Base-by-base conservation (phyloP, 2,113 vertebrate species). In the Neomonachus schauinslandi region DNA sequence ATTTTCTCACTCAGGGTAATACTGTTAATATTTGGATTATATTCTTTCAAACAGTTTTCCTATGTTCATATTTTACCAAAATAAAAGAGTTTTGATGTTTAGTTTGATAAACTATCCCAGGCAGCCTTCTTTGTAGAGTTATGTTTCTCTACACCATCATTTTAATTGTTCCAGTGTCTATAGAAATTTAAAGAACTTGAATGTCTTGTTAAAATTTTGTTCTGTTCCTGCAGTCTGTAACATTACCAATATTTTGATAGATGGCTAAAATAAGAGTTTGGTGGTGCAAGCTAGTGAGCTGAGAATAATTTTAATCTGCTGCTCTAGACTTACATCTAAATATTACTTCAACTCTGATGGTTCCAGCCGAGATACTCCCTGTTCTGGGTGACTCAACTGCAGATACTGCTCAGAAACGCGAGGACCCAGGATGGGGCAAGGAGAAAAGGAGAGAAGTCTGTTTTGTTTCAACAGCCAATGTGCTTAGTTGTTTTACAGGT, bases 151-250 rank as follows among this genome's bases (percentile, higher is more conserved):
- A 14, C 7, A 22, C 36, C 7, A 4, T 95, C 21, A 80, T 61
- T 85, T 76, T 31, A 46, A 57, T 90, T 87, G 33, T 53, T 96
- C 21, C 21, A 4, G n/a, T 86, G 46, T 21, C 39, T 57, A 81
- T 36, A 94, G 84, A 61, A 85, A 95, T 86, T 81, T 85, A 76
- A 89, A 94, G 36, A 82, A 79, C 31, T 79, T 86, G 18, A 69
- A 33, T 94, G 21, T 67, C 72, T 89, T 91, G 19, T 74, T 90
- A 93, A 90, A 63, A 79, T 42, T 69, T 31, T 18, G 24, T 63
- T 92, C 39, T 61, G n/a, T 87, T 82, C 21, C 14, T 95, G 14
- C 51, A 46, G 18, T 83, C 46, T 92, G 19, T 65, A 46, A 36
- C 36, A 83, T 85, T 79, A 51, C 57, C 55, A 31, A 0, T 80